Conservation (phyloP, 2,888 invertebrate genomes). For the Amphimallon solstitiale region DNA sequence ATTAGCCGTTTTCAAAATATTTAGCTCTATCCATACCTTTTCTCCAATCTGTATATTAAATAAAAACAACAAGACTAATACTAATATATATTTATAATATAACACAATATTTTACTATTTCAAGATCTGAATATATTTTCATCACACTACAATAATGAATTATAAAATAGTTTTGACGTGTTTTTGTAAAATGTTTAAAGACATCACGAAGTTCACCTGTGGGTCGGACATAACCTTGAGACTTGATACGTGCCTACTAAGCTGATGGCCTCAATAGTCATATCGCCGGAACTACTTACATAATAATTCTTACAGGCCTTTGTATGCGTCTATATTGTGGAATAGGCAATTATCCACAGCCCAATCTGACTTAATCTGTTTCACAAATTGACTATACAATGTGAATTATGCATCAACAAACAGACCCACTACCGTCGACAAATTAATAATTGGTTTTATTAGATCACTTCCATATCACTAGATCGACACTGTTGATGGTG, state of each 20-base stretch:
- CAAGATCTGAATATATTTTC: no score
- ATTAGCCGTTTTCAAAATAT: no score
- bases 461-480: not conserved
- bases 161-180: no score
- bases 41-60: no score
- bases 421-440: not conserved
- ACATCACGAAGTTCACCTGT: constrained; percentile 3
- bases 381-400: not conserved
- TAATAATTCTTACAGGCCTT: constrained; percentile 15
- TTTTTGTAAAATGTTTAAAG: not conserved
- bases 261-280: constrained; percentile 16
- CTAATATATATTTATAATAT: no score
- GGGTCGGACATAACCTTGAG: constrained; percentile 1
- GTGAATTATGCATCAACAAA: not conserved
- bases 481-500: no score
- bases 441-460: not conserved
- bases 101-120: no score
- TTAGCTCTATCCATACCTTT: no score
- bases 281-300: constrained; percentile 20
- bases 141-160: no score
- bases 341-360: not conserved
- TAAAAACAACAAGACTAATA: no score
- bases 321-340: constrained; percentile 18
- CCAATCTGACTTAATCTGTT: constrained; percentile 16
- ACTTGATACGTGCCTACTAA: not conserved